Base-by-base conservation (phyloP, 92 coral and sea anemone species). In the Pocillopora meandrina region DNA sequence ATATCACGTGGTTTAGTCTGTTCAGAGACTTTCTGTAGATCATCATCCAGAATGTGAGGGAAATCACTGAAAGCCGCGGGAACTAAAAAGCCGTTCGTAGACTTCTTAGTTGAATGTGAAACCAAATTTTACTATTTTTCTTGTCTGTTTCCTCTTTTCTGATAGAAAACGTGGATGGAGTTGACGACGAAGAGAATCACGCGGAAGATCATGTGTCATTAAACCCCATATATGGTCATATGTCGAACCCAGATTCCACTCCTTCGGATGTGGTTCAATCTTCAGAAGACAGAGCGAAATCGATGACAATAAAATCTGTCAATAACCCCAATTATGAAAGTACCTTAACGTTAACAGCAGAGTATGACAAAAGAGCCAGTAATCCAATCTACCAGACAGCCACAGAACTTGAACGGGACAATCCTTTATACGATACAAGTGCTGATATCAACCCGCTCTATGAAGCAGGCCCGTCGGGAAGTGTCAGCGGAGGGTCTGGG, bases 251-350 rank as follows among this genome's bases (percentile, higher is more conserved):
- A n/a, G 84, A 57, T 65, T 19, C 34, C 55, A 67, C 34, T 31
- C 63, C 70, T 3, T 13, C 61, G 56, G 74, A 74, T 23, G 23
- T 10, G 55, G 12, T 83, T 31, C 72, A 31, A 16, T 52, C 20
- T n/a, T 58, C 83, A 8, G 75, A 17, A 18, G 56, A 67, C 16
- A 66, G 77, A 75, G 83, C 88, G 56, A 76, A 47, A 2, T 76
- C 88, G 5, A 16, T 52, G 75, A 84, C 88, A 31, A 70, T 61
- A 56, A 66, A 26, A 23, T 87, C 90, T 20, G 76, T 91, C 31
- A 62, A 82, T 20, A 91, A 91, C 58, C 95, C 95, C 7, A 76
- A 77, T 65, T 91, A 91, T 84, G 95, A 89, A 19, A 73, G 75
- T 63, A 85, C 92, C 10, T 26, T 91, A 15, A 76, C 84, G 13